A percentile compares a stretch with the other conserved stretches of the same genome.
Evolutionary conservation across 2,113 vertebrate genomes (phyloP).

Genomic region (Natator depressus): DNA sequence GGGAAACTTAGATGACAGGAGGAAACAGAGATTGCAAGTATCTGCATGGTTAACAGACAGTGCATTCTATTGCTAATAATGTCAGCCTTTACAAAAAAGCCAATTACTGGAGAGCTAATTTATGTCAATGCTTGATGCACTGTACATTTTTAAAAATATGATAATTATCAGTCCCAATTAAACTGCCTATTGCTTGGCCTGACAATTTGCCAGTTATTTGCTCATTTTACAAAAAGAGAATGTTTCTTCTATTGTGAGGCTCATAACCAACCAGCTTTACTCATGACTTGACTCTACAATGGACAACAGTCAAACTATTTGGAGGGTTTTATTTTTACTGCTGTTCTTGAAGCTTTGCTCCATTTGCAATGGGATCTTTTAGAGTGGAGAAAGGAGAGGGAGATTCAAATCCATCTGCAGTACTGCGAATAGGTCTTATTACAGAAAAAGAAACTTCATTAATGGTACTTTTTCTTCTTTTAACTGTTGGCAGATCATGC

Average conservation of each 20-base stretch:
- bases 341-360: background rate
- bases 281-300: background rate
- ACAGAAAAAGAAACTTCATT: background rate
- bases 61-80: rapidly evolving
- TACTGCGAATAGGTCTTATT: background rate
- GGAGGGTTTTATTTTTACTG: background rate
- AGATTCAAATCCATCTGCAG: background rate
- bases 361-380: background rate
- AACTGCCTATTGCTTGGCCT: background rate
- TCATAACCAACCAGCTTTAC: background rate
- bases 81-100: background rate
- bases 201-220: background rate
- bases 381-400: background rate
- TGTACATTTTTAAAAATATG: background rate
- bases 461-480: no score
- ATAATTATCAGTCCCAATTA: background rate
- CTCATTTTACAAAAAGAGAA: background rate
- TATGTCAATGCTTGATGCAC: background rate
- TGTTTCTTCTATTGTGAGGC: no score
- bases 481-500: background rate
- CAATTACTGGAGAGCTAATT: background rate
- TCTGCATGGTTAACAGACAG: background rate
- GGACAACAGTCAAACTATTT: background rate
- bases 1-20: background rate
- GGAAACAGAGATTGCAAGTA: background rate